Base-by-base conservation (phyloP, 1,140 invertebrate genomes). In the Drosophila malerkotliana region DNA sequence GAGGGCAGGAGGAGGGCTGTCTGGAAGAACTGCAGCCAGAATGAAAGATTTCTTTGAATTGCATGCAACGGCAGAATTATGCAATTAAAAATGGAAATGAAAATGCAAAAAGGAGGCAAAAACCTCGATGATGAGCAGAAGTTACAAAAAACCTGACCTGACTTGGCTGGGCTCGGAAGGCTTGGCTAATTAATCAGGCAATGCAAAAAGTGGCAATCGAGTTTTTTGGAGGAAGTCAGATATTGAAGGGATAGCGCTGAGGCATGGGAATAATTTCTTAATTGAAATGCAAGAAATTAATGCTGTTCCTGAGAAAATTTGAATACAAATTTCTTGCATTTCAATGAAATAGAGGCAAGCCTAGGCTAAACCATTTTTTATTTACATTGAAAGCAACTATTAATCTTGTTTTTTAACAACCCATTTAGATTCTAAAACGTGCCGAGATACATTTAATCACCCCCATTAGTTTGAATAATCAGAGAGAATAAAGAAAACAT, bases 21-120 rank as follows among this genome's bases (percentile, higher is more conserved):
- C 41, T 44, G 41, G 14, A 44, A 44, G 28, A 41, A 53, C n/a
- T 12, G 41, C 10, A 63, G 30, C 18, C 44, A 49, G 58, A 78
- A 54, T 12, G 59, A 57, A 53, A 49, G 63, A 76, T 72, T 81
- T 81, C 78, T 56, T 64, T 47, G 79, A 87, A 71, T 85, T 47
- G 83, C 82, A 88, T 87, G 83, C 82, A 62, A 64, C 60, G 55
- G 61, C 69, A 81, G 79, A 87, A 87, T 87, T 87, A 87, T 87
- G 83, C 82, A 87, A 87, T 87, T 87, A 87, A 87, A 87, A 87
- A 87, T 87, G 81, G 82, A 77, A 84, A 84, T 79, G 77, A 57
- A 79, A 85, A 72, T 54, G 39, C 39, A 52, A 54, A 64, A 41
- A 66, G 39, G 30, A 67, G 59, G 28, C 60, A 45, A 64, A 49